Evolutionary conservation across 1,140 invertebrate species (phyloP), one percentile per base, ranked within the genome.

Genomic region (Monochamus saltuarius): DNA sequence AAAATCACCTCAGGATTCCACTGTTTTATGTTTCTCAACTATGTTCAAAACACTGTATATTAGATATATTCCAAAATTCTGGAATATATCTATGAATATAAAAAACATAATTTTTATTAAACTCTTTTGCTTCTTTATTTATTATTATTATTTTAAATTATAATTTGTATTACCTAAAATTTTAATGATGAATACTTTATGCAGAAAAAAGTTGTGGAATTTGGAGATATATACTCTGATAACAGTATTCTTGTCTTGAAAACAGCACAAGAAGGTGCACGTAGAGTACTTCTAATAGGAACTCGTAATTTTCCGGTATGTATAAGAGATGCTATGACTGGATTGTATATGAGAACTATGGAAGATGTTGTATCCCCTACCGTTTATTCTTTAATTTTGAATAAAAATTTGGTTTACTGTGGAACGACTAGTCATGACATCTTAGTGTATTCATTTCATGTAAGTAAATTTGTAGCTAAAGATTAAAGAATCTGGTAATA

Each of bases 271-370:
- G 83, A 83, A 69, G 82, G 83, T n/a, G 71, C 79, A 4, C 68
- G 82, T 60, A 77, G 71, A 67, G 79, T 84, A 34, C 69, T 84
- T 4, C 77, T 84, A 13, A 76, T 83, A 11, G 82, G 80, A n/a
- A 77, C 78, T 7, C 74, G 81, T 49, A 79, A 79, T 68, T 74
- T 80, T 47, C 78, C 80, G n/a, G 79, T 83, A 37, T 77, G 73
- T 0, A 78, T 84, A 55, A 73, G 81, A 56, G 82, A 83, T 64
- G 83, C 83, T 2, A 68, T 75, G 42, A 80, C 70, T 35, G 81
- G 82, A 57, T 67, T 83, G 10, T 72, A 79, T 59, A 62, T 84
- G 29, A 73, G 82, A 61, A 56, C 62, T 22, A 47, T 56, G 55
- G 56, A 64, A 9, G 54, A 59, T 10, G 54, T 47, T 3, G 51